Evolutionary conservation across 2,888 invertebrate genomes (phyloP).

Genomic region (Amphipoea oculea): DNA sequence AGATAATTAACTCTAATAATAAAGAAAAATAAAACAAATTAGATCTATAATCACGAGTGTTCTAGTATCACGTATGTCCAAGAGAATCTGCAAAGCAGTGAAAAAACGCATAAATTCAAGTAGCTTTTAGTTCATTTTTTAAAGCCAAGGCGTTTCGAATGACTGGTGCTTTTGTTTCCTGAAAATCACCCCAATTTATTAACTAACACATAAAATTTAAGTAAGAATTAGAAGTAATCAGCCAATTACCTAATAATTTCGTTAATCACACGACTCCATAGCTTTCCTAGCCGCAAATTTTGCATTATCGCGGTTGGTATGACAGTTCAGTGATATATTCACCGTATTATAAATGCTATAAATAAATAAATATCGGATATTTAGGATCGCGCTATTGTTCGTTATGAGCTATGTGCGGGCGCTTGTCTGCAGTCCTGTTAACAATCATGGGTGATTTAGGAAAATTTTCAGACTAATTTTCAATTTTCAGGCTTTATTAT

Average conservation of each 20-base stretch:
- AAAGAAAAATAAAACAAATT: no score
- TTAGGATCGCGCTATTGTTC: constrained; percentile 88
- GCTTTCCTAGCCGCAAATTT: constrained; percentile 80
- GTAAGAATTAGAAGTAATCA: background rate
- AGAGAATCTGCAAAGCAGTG: no score
- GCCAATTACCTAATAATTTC: constrained; percentile 32
- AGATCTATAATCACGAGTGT: no score
- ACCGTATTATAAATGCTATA: constrained; percentile 90
- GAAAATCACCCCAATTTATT: background rate
- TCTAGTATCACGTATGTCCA: no score
- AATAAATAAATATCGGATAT: constrained; percentile 89
- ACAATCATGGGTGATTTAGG: constrained; percentile 64
- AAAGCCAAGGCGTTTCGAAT: no score
- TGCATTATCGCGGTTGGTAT: constrained; percentile 89
- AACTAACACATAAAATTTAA: no score
- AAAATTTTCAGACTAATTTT: constrained; percentile 50
- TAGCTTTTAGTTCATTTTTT: no score
- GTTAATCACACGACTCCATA: constrained; percentile 71
- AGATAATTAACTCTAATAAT: no score
- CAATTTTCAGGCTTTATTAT: constrained; percentile 23
- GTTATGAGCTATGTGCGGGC: constrained; percentile 82
- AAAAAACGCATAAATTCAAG: no score
- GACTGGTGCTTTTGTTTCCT: background rate
- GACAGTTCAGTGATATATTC: constrained; percentile 89
- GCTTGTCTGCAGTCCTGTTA: constrained; percentile 75